Evolutionary conservation across 2,888 invertebrate genomes (phyloP), one percentile per base, ranked within the genome.

Genomic region (Aromia moschata): DNA sequence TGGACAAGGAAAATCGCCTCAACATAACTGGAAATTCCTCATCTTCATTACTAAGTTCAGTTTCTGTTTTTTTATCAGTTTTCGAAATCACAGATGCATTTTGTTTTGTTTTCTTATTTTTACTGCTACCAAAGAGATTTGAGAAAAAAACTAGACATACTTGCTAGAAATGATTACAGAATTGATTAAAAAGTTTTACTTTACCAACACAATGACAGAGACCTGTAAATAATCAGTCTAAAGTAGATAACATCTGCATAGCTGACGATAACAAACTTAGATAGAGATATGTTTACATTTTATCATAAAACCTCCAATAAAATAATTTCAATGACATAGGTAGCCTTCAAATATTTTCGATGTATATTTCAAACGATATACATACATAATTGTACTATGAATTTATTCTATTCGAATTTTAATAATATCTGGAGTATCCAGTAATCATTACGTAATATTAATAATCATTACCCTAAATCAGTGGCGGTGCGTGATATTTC

Each of bases 1-100:
- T 74, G 25, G 74, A 72, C 41, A 72, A 55, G 1, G 74, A 74
- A 51, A 71, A 64, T 61, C 68, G 52, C 14, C 74, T 54, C 5
- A 58, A 57, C 25, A 73, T 40, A 2, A 60, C 64, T 2, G 68
- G 65, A 33, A 65, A 14, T 7, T 63, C 55, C 14, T 60, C 53
- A 4, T 18, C 12, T n/a, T 56, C 56, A 5, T 53, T 64, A 45
- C 9, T 51, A 15, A 18, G 37, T 36, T 10, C 43, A 43, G 18
- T 38, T 15, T 30, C 52, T 30, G 18, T 41, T 46, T 40, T 58
- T 14, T 54, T 63, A 52, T 14, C 46, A 12, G n/a, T 56, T 58
- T 25, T 53, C 11, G 25, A n/a, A 9, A 16, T 16, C 14, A 11
- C 12, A 10, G 31, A 12, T 9, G 30, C 41, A 14, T 41, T 52